Conservation (phyloP, 2,113 vertebrate species). For the Saccopteryx leptura region DNA sequence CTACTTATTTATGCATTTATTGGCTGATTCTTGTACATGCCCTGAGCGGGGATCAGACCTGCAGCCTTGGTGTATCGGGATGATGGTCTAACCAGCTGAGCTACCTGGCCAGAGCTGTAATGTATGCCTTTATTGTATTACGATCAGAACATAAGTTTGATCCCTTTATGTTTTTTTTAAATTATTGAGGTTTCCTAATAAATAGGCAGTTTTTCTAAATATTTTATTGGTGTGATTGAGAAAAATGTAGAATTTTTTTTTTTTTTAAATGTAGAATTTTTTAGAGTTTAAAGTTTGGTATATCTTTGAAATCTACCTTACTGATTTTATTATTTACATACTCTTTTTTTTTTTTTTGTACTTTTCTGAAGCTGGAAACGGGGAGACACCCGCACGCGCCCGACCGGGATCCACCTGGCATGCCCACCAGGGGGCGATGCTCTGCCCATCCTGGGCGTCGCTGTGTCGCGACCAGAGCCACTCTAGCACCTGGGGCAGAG, state of each 20-base stretch:
- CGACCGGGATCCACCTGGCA: no score
- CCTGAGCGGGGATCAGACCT: no score
- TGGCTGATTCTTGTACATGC: no score
- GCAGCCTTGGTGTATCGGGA: no score
- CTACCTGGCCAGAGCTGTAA: background rate
- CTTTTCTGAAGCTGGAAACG: no score
- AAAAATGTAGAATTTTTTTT: constrained; percentile 21
- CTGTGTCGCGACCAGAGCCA: no score
- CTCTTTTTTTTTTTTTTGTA: background rate
- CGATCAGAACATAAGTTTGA: background rate
- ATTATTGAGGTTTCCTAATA: constrained; percentile 13
- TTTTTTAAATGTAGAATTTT: background rate
- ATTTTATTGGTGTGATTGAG: constrained; percentile 12
- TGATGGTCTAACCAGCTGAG: no score
- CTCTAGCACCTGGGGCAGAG: no score
- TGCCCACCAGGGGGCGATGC: no score
- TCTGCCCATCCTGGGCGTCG: no score
- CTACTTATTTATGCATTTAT: no score
- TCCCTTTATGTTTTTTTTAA: background rate
- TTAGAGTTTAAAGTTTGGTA: background rate
- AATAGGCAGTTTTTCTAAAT: background rate
- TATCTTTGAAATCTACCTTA: constrained; percentile 21
- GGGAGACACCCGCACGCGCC: no score
- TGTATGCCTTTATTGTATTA: background rate
- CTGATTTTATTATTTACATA: constrained; percentile 6